Base-by-base conservation (phyloP, 2,888 invertebrate genomes). In the Proisotoma minuta region DNA sequence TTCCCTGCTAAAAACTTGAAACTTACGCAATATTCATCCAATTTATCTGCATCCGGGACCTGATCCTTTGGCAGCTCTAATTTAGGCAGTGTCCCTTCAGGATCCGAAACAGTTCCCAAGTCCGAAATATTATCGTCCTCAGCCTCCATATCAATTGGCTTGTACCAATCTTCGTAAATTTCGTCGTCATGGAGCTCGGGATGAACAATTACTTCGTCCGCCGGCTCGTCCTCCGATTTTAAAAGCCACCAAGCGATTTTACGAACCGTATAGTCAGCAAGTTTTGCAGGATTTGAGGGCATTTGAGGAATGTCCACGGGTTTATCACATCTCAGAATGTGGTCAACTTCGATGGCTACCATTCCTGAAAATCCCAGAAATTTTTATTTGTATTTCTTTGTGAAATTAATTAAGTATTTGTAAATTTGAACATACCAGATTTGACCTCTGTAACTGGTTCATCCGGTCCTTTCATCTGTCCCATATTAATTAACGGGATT, bases 241-340 rank as follows among this genome's bases (percentile, higher is more conserved):
- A 66, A 29, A 48, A 66, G 22, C 66, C 66, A 66, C 66, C 66
- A 66, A 4, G 62, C 48, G 15, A 66, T 62, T 51, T 66, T 66
- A 20, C 60, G 62, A 3, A 66, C 59, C 0, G 66, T 66, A 23
- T 66, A 66, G 15, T 62, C 66, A 0, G 62, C 62, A 5, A 66
- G 20, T 18, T 60, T 60, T 15, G 51, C 51, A 3, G 23, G 20
- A 15, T 26, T 22, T 2, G 23, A 50, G 1, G 65, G 57, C 39
- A 65, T 59, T 2, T 53, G 48, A 2, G 65, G 65, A 43, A 58
- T 53, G n/a, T 65, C 62, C 1, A 65, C 59, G 28, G 54, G 43
- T 12, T 51, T 56, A 26, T 61, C 43, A 2, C 50, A 51, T 2
- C 47, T 43, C 12, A 66, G 26, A 10, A 66, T 24, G 20, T 49